Evolutionary conservation across 2,113 vertebrate genomes (phyloP).

Genomic region (Pterocles orientalis): DNA sequence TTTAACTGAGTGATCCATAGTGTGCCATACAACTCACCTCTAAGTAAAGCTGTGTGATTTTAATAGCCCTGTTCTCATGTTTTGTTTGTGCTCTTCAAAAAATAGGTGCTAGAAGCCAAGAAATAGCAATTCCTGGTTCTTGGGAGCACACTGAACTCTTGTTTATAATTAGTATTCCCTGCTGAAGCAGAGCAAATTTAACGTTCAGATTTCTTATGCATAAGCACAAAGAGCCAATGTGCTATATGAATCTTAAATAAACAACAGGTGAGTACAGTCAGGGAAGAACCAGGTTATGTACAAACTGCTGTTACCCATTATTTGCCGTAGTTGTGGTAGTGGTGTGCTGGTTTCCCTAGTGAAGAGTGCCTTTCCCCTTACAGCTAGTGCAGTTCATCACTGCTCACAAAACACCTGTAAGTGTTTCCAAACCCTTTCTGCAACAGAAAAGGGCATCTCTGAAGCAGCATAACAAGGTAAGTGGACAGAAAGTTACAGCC

Average conservation of each 20-base stretch:
- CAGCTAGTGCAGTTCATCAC: background rate
- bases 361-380: background rate
- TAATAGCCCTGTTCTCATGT: background rate
- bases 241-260: rapidly evolving
- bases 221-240: rapidly evolving
- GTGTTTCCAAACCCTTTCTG: background rate
- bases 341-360: background rate
- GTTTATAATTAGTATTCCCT: background rate
- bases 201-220: background rate
- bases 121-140: background rate
- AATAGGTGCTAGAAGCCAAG: background rate
- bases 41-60: slow-evolving; percentile 38
- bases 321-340: background rate
- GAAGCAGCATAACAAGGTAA: background rate
- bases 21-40: background rate
- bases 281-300: background rate
- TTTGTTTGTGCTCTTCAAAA: background rate
- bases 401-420: rapidly evolving
- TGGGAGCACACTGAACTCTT: background rate
- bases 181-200: background rate
- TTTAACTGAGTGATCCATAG: background rate
- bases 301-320: background rate
- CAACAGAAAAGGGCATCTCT: background rate
- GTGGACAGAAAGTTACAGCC: background rate
- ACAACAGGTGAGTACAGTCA: rapidly evolving